A percentile compares a stretch with the other conserved stretches of the same genome.
phyloP scores from a whole-genome alignment of 2,888 invertebrate genomes.

The Biston stratarius region DNA sequence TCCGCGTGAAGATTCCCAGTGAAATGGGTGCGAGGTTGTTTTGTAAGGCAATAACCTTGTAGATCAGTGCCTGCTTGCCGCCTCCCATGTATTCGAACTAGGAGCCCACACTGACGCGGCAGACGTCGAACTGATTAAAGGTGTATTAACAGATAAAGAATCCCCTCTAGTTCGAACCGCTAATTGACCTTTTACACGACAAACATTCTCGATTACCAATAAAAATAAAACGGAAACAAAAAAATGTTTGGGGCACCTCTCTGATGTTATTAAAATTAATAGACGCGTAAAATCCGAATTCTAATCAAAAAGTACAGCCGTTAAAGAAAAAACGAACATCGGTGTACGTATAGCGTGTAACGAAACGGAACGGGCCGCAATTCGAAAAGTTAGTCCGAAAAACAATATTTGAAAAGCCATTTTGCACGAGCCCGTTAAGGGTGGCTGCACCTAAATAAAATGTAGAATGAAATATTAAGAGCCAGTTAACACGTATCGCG shows the following conservation, averaged over 20 bases:
- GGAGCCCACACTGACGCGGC: conserved; percentile 19
- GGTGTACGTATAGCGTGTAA: conserved; percentile 33
- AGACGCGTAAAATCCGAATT: conserved; percentile 25
- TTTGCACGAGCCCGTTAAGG: conserved; percentile 49
- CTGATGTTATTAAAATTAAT: conserved; percentile 23
- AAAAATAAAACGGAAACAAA: conserved; percentile 45
- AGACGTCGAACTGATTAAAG: conserved; percentile 48
- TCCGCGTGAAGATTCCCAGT: conserved; percentile 42
- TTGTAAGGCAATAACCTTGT: conserved; percentile 48
- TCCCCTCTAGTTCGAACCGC: conserved; percentile 51
- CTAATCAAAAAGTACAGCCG: conserved; percentile 29
- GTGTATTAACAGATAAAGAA: conserved; percentile 52
- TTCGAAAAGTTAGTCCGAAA: conserved; percentile 41
- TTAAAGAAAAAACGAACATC: conserved; percentile 26
- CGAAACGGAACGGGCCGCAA: conserved; percentile 34
- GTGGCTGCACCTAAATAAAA: conserved; percentile 68
- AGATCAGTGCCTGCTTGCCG: conserved; percentile 10
- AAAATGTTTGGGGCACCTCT: conserved; percentile 33
- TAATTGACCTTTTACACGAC: conserved; percentile 64
- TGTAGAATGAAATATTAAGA: conserved; percentile 73
- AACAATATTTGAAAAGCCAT: conserved; percentile 54
- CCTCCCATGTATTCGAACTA: conserved; percentile 1
- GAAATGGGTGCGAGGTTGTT: conserved; percentile 46
- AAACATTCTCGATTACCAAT: conserved; percentile 48
- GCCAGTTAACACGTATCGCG: conserved; percentile 74